Evolutionary conservation across 2,888 invertebrate species (phyloP), one percentile per base, ranked within the genome.

Genomic region (Dinocampus coccinellae): DNA sequence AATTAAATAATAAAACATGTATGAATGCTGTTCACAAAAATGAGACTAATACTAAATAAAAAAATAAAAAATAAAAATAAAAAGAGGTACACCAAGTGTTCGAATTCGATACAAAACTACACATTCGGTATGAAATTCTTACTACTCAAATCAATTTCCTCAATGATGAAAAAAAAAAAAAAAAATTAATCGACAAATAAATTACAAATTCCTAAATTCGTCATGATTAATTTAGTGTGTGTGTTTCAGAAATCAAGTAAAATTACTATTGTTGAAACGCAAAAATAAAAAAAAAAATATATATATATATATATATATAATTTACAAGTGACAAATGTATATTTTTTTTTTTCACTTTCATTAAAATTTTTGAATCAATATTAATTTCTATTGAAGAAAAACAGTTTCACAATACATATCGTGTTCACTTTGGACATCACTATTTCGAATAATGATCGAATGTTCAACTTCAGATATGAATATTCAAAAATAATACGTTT

Each of bases 321-420:
- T 69, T 73, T 75, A 62, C 75, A 72, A 70, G 75, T 74, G 76
- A 73, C 76, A 74, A 77, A 77, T 76, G 74, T 79, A 78, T 80
- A 78, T 79, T 78, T 47, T 47, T 16, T 3, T 16, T 47, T n/a
- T 47, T 39, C 4, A n/a, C n/a, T 78, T 78, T 78, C 78, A 77
- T n/a, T n/a, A n/a, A n/a, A n/a, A 22, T 64, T 36, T 24, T 22
- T 3, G 7, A 36, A 24, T 33, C 72, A 73, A 57, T 69, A 76
- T 74, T 73, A 70, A 67, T 75, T 73, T 70, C 69, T 73, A 73
- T 63, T 72, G 73, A 72, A 73, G 65, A 24, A 52, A 57, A 57
- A 55, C 16, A 34, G 3, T 69, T 42, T 72, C 73, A 69, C 74
- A 73, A 76, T 75, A 75, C 76, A 76, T 77, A 77, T 76, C 76